Evolutionary conservation across 2,113 vertebrate genomes (phyloP).

Genomic region (Microtus oregoni): DNA sequence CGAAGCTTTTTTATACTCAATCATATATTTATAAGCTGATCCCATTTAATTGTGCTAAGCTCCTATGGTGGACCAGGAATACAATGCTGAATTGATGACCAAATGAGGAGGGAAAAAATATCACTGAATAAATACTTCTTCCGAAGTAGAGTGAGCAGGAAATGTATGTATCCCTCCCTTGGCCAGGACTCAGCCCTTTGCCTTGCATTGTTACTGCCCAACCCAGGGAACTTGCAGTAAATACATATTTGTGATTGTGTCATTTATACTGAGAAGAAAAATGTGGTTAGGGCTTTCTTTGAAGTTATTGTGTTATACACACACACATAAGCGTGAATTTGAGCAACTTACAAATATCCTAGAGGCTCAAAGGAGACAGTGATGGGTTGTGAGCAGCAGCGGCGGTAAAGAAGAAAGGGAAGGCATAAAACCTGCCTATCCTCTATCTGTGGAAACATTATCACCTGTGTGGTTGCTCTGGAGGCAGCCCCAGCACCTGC

Average conservation of each 20-base stretch:
- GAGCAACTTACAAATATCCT: neutral
- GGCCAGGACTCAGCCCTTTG: neutral
- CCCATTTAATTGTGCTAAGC: neutral
- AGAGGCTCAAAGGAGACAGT: neutral
- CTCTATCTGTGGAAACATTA: neutral
- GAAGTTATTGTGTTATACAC: neutral
- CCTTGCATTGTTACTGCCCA: neutral
- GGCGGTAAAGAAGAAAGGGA: neutral
- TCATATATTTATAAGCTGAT: constrained; percentile 45
- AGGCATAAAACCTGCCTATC: neutral
- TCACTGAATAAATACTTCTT: neutral
- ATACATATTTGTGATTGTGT: neutral
- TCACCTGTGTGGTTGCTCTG: neutral
- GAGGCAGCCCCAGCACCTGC: neutral
- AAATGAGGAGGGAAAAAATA: neutral
- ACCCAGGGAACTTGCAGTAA: neutral
- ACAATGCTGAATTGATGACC: neutral
- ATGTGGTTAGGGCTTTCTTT: neutral
- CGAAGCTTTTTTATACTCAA: neutral
- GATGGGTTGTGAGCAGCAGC: neutral
- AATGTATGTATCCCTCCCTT: neutral
- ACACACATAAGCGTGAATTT: neutral
- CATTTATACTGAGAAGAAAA: neutral
- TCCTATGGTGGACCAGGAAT: neutral
- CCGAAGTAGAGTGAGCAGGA: neutral